A percentile compares a stretch with the other conserved stretches of the same genome.
Evolutionary conservation across 2,888 invertebrate genomes (phyloP).

Genomic region (Rhingia campestris): DNA sequence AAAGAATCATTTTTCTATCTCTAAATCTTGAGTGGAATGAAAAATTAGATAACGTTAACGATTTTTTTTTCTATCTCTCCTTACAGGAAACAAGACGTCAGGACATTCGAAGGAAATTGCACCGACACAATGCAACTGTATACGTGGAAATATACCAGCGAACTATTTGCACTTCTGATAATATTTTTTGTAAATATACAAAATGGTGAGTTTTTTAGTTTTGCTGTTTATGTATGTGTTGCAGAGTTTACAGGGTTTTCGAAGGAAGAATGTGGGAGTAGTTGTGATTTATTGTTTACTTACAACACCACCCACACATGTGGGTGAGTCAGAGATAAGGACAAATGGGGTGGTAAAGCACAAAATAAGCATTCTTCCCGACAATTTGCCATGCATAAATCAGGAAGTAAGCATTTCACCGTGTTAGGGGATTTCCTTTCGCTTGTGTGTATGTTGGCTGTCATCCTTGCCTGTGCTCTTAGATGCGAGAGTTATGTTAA

Average conservation of each 20-base stretch:
- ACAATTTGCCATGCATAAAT: slow-evolving; percentile 74
- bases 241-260: background rate
- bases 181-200: slow-evolving; percentile 72
- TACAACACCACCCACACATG: slow-evolving; percentile 13
- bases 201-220: slow-evolving; percentile 62
- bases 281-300: slow-evolving; percentile 73
- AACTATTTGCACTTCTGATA: slow-evolving; percentile 72
- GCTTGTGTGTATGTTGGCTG: slow-evolving; percentile 6
- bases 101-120: slow-evolving; percentile 68
- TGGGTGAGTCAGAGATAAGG: slow-evolving; percentile 45
- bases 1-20: slow-evolving; percentile 51
- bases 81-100: slow-evolving; percentile 66
- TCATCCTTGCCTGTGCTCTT: slow-evolving; percentile 28
- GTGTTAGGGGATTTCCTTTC: slow-evolving; percentile 58
- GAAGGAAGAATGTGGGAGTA: slow-evolving; percentile 17
- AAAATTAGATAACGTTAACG: slow-evolving; percentile 65
- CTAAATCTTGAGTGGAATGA: slow-evolving; percentile 49
- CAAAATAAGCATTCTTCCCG: slow-evolving; percentile 70
- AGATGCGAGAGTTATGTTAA: slow-evolving; percentile 68
- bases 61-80: slow-evolving; percentile 23
- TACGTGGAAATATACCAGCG: slow-evolving; percentile 65
- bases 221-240: background rate
- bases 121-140: slow-evolving; percentile 68
- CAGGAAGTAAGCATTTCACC: slow-evolving; percentile 69
- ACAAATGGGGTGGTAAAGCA: slow-evolving; percentile 61